Percentiles rank a stretch among this genome's conserved stretches.
phyloP scores from a whole-genome alignment of 2,113 vertebrate species.

The Oceanodroma tethys region DNA sequence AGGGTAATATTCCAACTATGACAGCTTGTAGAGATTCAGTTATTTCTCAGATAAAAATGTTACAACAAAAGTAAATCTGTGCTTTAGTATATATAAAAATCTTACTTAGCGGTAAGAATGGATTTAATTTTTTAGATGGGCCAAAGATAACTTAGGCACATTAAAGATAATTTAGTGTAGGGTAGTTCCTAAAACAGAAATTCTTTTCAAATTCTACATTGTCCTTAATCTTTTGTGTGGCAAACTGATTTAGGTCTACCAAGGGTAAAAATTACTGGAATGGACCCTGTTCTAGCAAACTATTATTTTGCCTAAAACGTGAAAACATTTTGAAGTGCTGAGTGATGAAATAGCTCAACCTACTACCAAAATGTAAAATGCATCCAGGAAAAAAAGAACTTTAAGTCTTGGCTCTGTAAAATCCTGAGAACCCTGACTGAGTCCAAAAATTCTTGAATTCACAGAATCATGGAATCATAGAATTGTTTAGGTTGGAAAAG shows the following conservation, averaged over 20 bases:
- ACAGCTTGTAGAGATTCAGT: neutral
- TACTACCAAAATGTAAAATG: neutral
- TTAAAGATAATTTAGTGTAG: neutral
- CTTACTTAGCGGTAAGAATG: neutral
- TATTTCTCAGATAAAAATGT: neutral
- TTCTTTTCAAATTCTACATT: neutral
- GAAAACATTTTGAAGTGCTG: neutral
- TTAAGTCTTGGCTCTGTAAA: neutral
- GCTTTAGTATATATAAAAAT: neutral
- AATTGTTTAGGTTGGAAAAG: too few relatives aligned
- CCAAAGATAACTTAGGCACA: neutral
- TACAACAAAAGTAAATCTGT: neutral
- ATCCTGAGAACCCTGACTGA: neutral
- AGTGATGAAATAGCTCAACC: neutral
- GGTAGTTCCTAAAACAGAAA: neutral
- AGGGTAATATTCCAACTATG: neutral
- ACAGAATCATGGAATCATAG: too few relatives aligned
- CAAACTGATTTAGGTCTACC: neutral
- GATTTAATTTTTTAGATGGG: neutral
- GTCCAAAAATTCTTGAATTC: neutral
- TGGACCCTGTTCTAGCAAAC: neutral
- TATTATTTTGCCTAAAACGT: neutral
- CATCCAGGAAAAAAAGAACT: neutral
- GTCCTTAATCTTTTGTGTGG: neutral
- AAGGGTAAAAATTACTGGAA: neutral